Conservation (phyloP, 2,888 invertebrate genomes). For the Thereva nobilitata region DNA sequence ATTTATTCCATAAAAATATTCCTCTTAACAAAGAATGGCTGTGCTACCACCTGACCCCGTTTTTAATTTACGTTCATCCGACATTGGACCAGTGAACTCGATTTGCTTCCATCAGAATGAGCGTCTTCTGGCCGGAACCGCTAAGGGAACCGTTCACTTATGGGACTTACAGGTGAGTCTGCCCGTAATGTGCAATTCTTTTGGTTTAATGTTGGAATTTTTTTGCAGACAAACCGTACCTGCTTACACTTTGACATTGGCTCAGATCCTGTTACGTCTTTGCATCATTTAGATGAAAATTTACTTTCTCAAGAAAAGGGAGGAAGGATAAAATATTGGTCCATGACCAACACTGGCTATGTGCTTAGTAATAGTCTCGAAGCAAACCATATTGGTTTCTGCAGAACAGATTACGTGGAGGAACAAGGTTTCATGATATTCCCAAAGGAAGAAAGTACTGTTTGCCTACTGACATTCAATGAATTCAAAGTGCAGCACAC, state of each 20-base stretch:
- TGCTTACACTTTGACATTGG: constrained; percentile 69
- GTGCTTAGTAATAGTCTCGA: constrained; percentile 62
- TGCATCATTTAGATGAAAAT: constrained; percentile 62
- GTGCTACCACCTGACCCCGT: constrained; percentile 76
- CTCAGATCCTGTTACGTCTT: constrained; percentile 59
- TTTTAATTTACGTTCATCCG: constrained; percentile 70
- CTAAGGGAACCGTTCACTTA: constrained; percentile 73
- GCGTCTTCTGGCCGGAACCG: constrained; percentile 72
- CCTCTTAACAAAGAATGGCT: constrained; percentile 61
- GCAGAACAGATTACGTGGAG: constrained; percentile 65
- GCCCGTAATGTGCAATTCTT: no score
- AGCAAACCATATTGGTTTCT: constrained; percentile 72
- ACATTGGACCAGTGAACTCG: constrained; percentile 74
- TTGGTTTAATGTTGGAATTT: background rate
- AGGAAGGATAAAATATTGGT: constrained; percentile 71
- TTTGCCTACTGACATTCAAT: constrained; percentile 55
- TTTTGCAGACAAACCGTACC: constrained; percentile 71
- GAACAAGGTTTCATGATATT: constrained; percentile 68
- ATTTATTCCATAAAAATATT: no score
- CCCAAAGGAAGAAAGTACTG: constrained; percentile 64
- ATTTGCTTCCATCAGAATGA: constrained; percentile 71
- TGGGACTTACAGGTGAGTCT: constrained; percentile 75
- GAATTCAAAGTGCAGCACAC: constrained; percentile 54
- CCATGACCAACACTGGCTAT: constrained; percentile 65
- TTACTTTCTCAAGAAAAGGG: constrained; percentile 77